These are phyloP conservation scores for Conus canariensis DNA, from an alignment of 2,888 invertebrate species.

Conservation along the genomic window DNA sequence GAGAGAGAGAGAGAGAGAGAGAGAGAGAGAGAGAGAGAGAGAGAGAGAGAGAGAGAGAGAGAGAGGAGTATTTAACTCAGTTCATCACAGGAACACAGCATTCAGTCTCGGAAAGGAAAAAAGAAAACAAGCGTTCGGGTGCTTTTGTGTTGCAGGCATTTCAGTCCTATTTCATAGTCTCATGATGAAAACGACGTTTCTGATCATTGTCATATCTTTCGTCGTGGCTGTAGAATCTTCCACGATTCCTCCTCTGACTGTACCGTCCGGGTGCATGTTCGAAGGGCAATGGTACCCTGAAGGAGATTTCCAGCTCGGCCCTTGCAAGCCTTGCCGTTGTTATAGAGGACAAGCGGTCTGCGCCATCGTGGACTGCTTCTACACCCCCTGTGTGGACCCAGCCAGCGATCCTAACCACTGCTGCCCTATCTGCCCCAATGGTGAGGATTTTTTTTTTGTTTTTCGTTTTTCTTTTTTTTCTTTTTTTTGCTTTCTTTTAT, in stretches of 20 bases:
- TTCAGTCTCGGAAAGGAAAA: not conserved
- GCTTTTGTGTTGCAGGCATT: not conserved
- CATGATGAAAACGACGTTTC: not conserved
- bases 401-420: slow-evolving; percentile 55
- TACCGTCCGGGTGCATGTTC: slow-evolving; percentile 32
- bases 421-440: slow-evolving; percentile 56
- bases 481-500: not conserved
- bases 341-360: slow-evolving; percentile 46
- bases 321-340: slow-evolving; percentile 52
- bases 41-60: too few species aligned
- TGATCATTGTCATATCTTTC: not conserved
- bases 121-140: too few species aligned
- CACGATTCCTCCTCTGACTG: not conserved
- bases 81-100: not conserved
- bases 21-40: too few species aligned
- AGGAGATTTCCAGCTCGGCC: slow-evolving; percentile 44
- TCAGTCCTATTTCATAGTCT: not conserved
- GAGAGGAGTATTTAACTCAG: too few species aligned
- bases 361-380: slow-evolving; percentile 56
- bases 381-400: slow-evolving; percentile 55
- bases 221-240: not conserved
- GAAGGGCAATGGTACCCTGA: slow-evolving; percentile 45
- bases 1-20: not conserved
- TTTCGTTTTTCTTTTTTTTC: not conserved
- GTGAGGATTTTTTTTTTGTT: slow-evolving; percentile 38